A percentile compares a stretch with the other conserved stretches of the same genome.
These are phyloP conservation scores for Toxotes lorentzi DNA, from an alignment of 2,797 vertebrate species.

Conservation along the genomic window DNA sequence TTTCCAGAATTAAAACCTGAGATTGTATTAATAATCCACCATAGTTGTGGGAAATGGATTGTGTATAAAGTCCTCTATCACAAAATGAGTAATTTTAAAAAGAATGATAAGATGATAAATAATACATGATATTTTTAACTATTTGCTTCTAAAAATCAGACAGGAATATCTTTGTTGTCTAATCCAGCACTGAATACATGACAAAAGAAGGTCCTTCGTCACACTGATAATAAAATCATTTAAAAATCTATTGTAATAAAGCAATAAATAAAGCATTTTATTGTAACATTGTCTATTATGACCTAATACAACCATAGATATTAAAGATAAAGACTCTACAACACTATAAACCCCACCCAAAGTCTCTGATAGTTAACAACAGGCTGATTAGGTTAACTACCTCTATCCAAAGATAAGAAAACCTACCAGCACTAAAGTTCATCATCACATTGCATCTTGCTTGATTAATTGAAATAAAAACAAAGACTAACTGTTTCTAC, in stretches of 20 bases:
- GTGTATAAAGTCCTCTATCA: neutral
- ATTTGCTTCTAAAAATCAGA: too few species aligned
- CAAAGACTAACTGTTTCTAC: neutral
- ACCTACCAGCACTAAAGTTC: neutral
- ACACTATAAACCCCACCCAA: neutral
- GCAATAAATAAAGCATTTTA: too few species aligned
- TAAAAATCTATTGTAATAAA: too few species aligned
- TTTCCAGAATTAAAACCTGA: neutral
- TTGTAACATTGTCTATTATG: too few species aligned
- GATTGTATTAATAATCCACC: neutral
- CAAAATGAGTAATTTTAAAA: too few species aligned
- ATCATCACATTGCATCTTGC: neutral
- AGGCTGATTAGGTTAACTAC: neutral
- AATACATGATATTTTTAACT: too few species aligned
- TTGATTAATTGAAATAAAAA: neutral
- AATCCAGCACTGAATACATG: too few species aligned
- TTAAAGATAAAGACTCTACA: too few species aligned
- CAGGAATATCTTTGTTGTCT: too few species aligned
- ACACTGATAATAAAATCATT: too few species aligned
- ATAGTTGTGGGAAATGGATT: neutral
- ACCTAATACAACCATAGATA: neutral
- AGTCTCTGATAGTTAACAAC: neutral
- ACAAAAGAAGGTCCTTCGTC: too few species aligned
- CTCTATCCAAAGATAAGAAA: neutral
- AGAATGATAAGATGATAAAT: too few species aligned